Base-by-base conservation (phyloP, 2,113 vertebrate species). In the Hippocampus zosterae region DNA sequence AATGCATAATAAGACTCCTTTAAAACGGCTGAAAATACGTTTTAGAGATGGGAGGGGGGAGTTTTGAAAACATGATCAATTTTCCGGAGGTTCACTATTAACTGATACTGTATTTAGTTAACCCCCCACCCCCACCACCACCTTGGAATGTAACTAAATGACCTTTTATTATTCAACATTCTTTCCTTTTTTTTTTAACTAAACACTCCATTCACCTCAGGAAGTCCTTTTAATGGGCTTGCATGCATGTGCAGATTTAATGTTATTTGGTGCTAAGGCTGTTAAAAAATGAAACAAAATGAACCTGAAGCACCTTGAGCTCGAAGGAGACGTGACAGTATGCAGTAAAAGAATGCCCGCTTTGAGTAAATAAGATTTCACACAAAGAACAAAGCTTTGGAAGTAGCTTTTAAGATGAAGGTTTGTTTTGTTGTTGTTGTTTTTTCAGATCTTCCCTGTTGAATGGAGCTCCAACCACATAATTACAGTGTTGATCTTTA, bases 161-260 rank as follows among this genome's bases (percentile, higher is more conserved):
- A n/a, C 19, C 8, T 81, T 80, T 86, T 88, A 78, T 88, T 73
- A 82, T 85, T 72, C 67, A 57, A 56, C 61, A 60, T 46, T 70
- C 66, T 1, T 48, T 64, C 42, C 40, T 71, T 75, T 5, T 56
- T 42, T 5, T 56, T 42, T 70, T 37, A 68, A 76, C 73, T 71
- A 1, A 50, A 50, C 6, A 5, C 46, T 19, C 46, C 46, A 19
- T 18, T 19, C 46, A 21, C 19, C 50, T 3, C 19, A 53, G 50
- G 50, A 53, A 21, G 2, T 53, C n/a, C 6, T 53, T 78, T 82
- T 76, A 81, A 77, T 80, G 57, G 53, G 59, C 15, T 25, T 23
- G 37, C 61, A 60, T 72, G 65, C 18, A 48, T 71, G 71, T 63
- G 71, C 71, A 62, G 52, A 48, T 69, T 65, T 72, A 23, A 18